Conservation (phyloP, 2,113 vertebrate species). For the Saccopteryx bilineata region DNA sequence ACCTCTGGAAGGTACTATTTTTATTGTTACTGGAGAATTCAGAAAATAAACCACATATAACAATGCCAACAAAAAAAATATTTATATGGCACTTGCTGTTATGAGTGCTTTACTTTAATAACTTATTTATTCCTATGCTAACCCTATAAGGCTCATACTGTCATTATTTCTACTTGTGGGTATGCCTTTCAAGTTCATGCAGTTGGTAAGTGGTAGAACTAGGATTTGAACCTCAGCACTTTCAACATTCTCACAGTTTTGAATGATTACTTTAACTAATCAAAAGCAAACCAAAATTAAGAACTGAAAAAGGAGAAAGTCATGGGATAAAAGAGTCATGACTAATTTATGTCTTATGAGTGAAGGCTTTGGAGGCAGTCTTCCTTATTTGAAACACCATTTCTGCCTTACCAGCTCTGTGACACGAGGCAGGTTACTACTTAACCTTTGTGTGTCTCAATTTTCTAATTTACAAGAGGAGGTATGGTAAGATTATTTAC, state of each 20-base stretch:
- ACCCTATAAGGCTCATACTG: background rate
- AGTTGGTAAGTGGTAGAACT: background rate
- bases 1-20: background rate
- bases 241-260: background rate
- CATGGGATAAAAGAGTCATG: constrained; percentile 7
- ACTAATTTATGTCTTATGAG: background rate
- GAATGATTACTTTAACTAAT: background rate
- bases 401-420: background rate
- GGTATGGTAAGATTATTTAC: background rate
- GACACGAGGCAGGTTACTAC: background rate
- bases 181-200: background rate
- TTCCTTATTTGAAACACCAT: background rate
- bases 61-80: background rate
- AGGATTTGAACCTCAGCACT: background rate
- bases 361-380: background rate
- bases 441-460: background rate
- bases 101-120: background rate
- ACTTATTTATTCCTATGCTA: background rate
- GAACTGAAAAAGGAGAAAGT: background rate
- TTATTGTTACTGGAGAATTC: background rate
- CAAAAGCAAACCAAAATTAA: constrained; percentile 9
- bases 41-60: constrained; percentile 30
- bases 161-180: background rate
- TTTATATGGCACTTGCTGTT: background rate
- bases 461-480: background rate